Percentiles rank a stretch among this genome's conserved stretches.
Evolutionary conservation across 2,797 vertebrate genomes (phyloP).

Genomic region (Squalus acanthias): DNA sequence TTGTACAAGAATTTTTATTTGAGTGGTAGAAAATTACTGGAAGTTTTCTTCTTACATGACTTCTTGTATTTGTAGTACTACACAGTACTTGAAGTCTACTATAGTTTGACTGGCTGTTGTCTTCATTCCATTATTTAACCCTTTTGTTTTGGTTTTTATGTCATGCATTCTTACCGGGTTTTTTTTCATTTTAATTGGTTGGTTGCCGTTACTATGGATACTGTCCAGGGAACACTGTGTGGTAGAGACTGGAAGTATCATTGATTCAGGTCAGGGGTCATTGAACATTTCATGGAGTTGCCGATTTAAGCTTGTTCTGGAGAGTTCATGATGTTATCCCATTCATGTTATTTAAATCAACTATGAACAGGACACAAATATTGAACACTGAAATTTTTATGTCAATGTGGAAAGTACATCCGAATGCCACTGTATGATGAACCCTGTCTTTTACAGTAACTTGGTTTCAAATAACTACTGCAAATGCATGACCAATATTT

Average conservation of each 20-base stretch:
- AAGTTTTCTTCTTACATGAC: neutral
- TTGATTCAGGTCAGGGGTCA: neutral
- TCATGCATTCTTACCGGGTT: neutral
- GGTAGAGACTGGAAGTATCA: neutral
- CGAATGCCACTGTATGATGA: neutral
- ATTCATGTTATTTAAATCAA: neutral
- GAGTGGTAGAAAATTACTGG: neutral
- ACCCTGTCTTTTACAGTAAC: neutral
- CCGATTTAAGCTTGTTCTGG: neutral
- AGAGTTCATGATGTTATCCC: neutral
- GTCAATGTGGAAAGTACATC: too few relatives aligned
- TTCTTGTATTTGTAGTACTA: neutral
- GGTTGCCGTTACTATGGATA: neutral
- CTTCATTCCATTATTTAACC: slow-evolving; percentile 9
- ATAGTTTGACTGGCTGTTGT: neutral
- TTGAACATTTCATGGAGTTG: neutral
- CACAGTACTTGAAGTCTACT: neutral
- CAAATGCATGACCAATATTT: neutral
- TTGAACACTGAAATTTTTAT: neutral
- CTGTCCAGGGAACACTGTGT: neutral
- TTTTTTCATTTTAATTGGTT: neutral
- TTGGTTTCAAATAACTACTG: neutral
- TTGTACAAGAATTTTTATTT: neutral
- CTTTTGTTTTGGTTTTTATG: neutral
- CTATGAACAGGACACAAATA: neutral